Base-by-base conservation (phyloP, 2,888 invertebrate species). In the Aelia acuminata region DNA sequence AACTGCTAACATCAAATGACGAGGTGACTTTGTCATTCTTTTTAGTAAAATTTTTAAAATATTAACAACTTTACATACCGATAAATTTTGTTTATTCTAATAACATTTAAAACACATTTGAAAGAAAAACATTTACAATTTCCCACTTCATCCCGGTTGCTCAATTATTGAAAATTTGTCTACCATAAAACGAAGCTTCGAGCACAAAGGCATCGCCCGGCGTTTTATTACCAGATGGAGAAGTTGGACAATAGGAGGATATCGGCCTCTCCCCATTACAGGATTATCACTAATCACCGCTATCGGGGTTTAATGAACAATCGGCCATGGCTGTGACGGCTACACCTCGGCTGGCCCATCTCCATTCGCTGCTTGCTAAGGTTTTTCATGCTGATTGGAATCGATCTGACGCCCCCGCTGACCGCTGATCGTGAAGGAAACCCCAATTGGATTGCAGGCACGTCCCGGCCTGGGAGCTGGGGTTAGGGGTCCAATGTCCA, bases 321-420 rank as follows among this genome's bases (percentile, higher is more conserved):
- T 70, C 31, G 63, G 18, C 63, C 26, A 31, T 35, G 18, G 18
- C 63, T 35, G 18, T 35, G 18, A 10, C 35, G 63, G 63, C 18
- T 18, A 70, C 31, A 70, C 63, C 63, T 70, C 63, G 63, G 8
- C 35, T 8, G 18, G 7, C 35, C 18, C 31, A 70, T 70, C 63
- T 70, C 63, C 63, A 70, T 35, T 70, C 1, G 57, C 57, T 57
- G 57, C 13, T 57, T 3, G 63, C 31, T 70, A 70, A 70, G 63
- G 63, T 70, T 70, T 70, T 70, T 35, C 63, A 70, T 70, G 63
- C 63, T 70, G 63, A 70, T 70, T 70, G 63, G 63, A 70, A 70
- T 70, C 63, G 63, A 70, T 70, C 1, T 15, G 35, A 8, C n/a
- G 0, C 57, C 0, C 4, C 31, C 63, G 31, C 31, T 35, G 4